phyloP scores from a whole-genome alignment of 2,113 vertebrate genomes.

The Montifringilla adamsi region DNA sequence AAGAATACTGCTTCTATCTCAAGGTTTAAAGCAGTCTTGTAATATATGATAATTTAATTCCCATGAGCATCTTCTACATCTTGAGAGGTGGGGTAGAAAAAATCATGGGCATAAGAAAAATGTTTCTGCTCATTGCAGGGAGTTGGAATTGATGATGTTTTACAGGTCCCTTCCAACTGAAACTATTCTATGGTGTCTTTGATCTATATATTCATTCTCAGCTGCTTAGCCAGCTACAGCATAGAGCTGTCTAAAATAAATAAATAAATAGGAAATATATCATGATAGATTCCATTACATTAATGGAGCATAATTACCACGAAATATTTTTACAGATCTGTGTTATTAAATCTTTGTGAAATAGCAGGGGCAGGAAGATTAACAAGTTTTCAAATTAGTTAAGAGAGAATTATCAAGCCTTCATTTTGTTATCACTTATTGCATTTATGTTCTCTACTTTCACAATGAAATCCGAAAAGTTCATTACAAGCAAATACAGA shows the following conservation, averaged over 20 bases:
- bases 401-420: background rate
- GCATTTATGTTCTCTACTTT: background rate
- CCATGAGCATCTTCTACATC: background rate
- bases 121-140: background rate
- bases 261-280: background rate
- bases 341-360: background rate
- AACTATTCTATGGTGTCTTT: background rate
- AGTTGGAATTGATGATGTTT: accelerated
- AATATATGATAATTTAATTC: background rate
- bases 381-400: slow-evolving; percentile 3
- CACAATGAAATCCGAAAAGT: background rate
- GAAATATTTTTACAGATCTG: background rate
- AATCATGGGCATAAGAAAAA: background rate
- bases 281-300: background rate
- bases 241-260: background rate
- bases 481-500: background rate
- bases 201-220: background rate
- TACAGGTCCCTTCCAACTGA: background rate
- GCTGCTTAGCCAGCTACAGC: background rate
- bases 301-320: background rate
- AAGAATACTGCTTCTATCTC: background rate
- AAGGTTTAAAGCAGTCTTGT: background rate
- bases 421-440: background rate
- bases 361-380: background rate
- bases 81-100: background rate